Conservation (phyloP, 2,888 invertebrate genomes). For the Tanypteryx hageni region DNA sequence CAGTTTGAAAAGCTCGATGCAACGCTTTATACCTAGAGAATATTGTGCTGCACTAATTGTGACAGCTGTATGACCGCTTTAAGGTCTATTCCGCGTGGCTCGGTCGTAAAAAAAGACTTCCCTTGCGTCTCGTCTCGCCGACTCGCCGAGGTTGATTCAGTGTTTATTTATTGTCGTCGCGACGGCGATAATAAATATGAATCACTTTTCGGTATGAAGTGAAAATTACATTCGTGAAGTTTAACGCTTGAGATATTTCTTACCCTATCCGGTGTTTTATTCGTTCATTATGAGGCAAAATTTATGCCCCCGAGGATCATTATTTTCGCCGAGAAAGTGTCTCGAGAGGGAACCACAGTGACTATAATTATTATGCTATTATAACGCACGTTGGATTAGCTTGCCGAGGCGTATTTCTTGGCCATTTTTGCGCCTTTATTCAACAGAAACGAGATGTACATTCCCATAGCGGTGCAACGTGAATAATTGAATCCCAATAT, state of each 20-base stretch:
- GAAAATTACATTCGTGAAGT: not conserved
- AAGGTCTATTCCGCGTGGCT: too few relatives aligned
- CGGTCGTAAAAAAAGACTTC: too few relatives aligned
- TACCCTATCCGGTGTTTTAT: not conserved
- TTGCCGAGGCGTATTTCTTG: too few relatives aligned
- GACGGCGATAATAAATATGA: not conserved
- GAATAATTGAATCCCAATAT: too few relatives aligned
- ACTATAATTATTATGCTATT: not conserved
- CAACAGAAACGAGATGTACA: too few relatives aligned
- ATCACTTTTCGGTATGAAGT: conserved; percentile 13
- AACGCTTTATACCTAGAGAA: not conserved
- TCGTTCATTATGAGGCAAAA: not conserved
- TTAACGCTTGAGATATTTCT: not conserved
- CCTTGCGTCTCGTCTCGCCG: not conserved
- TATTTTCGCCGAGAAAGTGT: not conserved
- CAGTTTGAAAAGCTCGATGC: too few relatives aligned
- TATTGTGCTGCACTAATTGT: not conserved
- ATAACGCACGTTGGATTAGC: not conserved
- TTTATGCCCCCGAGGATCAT: not conserved
- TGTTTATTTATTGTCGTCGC: not conserved
- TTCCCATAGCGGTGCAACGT: too few relatives aligned
- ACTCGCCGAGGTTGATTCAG: not conserved
- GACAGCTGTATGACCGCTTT: not conserved
- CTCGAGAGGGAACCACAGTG: not conserved
- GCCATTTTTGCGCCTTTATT: too few relatives aligned